These are phyloP conservation scores for Urocynchramus pylzowi DNA, from an alignment of 2,113 vertebrate species.

Conservation along the genomic window DNA sequence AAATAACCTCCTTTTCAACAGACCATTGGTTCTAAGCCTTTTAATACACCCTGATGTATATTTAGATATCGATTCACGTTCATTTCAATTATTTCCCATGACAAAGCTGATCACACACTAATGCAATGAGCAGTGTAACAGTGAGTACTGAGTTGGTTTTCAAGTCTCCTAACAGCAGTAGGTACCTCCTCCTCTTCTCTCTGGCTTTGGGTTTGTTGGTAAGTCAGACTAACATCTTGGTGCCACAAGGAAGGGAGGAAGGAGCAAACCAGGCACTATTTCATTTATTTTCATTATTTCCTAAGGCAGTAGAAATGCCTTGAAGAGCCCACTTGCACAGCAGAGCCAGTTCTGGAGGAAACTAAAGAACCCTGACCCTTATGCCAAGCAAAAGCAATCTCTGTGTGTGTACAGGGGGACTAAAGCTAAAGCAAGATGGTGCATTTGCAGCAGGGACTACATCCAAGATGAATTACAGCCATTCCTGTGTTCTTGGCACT, in stretches of 20 bases:
- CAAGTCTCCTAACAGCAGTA: neutral
- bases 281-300: neutral
- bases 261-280: neutral
- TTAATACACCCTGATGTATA: neutral
- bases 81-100: neutral
- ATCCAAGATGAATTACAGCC: constrained; percentile 24
- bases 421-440: neutral
- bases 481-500: constrained; percentile 4
- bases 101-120: neutral
- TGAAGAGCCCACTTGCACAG: neutral
- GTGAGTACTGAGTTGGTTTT: neutral
- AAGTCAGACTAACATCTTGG: neutral
- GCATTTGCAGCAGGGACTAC: neutral
- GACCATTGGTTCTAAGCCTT: neutral
- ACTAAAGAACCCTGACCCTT: neutral
- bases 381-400: neutral
- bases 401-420: neutral
- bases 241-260: neutral
- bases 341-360: neutral
- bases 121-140: neutral
- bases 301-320: neutral
- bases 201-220: neutral
- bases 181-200: neutral
- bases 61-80: neutral
- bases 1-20: constrained; percentile 25